phyloP scores from a whole-genome alignment of 1,140 invertebrate species.

The Drosophila gunungcola region DNA sequence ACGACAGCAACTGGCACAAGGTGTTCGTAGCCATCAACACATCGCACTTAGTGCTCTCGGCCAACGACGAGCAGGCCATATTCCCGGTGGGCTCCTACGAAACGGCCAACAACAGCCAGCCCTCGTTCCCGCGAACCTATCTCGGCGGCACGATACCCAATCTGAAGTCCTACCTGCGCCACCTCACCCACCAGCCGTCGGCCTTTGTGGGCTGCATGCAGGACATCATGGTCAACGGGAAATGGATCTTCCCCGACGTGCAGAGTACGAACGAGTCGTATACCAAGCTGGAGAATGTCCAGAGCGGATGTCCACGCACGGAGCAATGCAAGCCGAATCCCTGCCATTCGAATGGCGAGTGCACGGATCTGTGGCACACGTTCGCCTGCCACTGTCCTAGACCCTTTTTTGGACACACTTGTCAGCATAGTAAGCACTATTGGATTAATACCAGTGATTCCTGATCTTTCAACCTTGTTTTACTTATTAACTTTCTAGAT shows the following conservation, averaged over 20 bases:
- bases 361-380: conserved; percentile 95
- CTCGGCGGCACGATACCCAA: conserved; percentile 90
- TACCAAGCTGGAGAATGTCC: conserved; percentile 86
- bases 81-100: conserved; percentile 93
- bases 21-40: conserved; percentile 94
- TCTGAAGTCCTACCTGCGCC: conserved; percentile 86
- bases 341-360: conserved; percentile 93
- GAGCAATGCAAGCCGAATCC: conserved; percentile 94
- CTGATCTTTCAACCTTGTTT: too few relatives aligned
- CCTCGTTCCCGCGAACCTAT: conserved; percentile 92
- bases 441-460: neutral
- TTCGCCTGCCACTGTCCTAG: conserved; percentile 94
- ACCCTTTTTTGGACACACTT: conserved; percentile 94
- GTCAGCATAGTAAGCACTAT: conserved; percentile 91
- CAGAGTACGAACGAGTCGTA: conserved; percentile 47
- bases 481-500: conserved; percentile 85
- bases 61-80: conserved; percentile 95
- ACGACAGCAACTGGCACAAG: conserved; percentile 95
- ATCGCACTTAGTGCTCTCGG: conserved; percentile 92
- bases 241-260: conserved; percentile 87
- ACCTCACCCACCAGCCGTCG: conserved; percentile 89
- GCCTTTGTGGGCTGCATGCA: conserved; percentile 96
- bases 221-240: conserved; percentile 94
- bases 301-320: conserved; percentile 90
- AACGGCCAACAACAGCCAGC: conserved; percentile 89